Evolutionary conservation across 2,888 invertebrate genomes (phyloP), one percentile per base, ranked within the genome.

Genomic region (Latheticus oryzae): DNA sequence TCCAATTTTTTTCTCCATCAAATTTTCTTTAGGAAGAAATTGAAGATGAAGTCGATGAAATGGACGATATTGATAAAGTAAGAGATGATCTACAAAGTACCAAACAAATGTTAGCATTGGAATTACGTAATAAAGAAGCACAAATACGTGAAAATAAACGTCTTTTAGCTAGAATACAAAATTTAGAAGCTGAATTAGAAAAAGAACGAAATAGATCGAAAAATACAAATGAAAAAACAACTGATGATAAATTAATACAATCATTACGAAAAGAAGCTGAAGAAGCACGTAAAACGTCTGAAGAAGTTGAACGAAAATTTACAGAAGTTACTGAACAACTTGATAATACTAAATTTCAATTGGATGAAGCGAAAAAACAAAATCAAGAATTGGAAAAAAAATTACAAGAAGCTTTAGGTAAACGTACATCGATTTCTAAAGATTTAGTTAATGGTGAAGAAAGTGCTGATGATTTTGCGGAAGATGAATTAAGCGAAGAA

Each of bases 31-130:
- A 72, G 75, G 76, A 78, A 53, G 78, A 77, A 63, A 70, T 77
- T 7, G 67, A 75, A 5, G 78, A 78, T 43, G 90, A 89, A 68
- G 86, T 85, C 8, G 93, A 94, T 73, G 94, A 94, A 72, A 86
- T 93, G 83, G 94, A 95, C 68, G 95, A 95, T 72, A 94, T 95
- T 66, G 95, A 95, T 72, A 91, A 90, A 74, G 88, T 93, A 9
- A 84, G 94, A 66, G 95, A 95, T 73, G 95, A 95, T 76, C 84
- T 95, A 24, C 94, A 95, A 74, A 93, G 93, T 55, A 93, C 93
- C 3, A 95, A 95, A 78, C 94, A 95, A 80, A 87, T 95, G 83
- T 80, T 95, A 59, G 93, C 93, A 7, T 83, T 93, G 55, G 95
- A 95, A 79, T 80, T 94, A 66, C 84, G 85, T 71, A 92, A 92